These are phyloP conservation scores for Glossophaga mutica DNA, from an alignment of 2,797 vertebrate genomes.

Conservation along the genomic window DNA sequence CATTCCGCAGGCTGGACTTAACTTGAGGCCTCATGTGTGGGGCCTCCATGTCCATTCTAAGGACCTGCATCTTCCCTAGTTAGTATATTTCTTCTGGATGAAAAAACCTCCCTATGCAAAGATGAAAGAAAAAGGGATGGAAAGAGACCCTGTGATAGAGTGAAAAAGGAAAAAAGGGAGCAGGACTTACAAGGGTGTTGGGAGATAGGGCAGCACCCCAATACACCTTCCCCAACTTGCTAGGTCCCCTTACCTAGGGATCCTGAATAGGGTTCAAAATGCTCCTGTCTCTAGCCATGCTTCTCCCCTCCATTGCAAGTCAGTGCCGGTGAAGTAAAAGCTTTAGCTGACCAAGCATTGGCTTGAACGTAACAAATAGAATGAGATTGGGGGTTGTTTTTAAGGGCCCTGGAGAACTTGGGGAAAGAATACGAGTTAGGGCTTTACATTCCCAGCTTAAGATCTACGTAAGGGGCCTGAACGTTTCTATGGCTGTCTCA, in stretches of 20 bases:
- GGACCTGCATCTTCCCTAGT: constrained; percentile 65
- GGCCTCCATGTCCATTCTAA: neutral
- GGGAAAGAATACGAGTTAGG: neutral
- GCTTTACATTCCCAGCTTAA: neutral
- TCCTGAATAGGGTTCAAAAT: neutral
- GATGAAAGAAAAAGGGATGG: constrained; percentile 81
- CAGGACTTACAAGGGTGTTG: constrained; percentile 18
- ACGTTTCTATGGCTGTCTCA: neutral
- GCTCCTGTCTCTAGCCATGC: neutral
- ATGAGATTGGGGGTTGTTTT: neutral
- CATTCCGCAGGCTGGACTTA: neutral
- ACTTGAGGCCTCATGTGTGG: neutral
- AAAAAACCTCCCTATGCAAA: constrained; percentile 55
- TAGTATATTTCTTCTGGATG: constrained; percentile 79
- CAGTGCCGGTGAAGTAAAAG: neutral
- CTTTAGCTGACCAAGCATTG: neutral
- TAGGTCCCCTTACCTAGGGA: neutral
- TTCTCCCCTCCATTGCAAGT: neutral
- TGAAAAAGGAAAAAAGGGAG: constrained; percentile 75
- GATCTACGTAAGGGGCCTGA: neutral
- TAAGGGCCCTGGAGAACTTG: neutral
- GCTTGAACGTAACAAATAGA: neutral
- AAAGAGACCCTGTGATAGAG: constrained; percentile 75
- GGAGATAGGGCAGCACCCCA: neutral
- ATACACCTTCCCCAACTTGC: neutral